A percentile compares a stretch with the other conserved stretches of the same genome.
Conservation (phyloP, 2,888 invertebrate species). For the Copidosoma aretas region DNA sequence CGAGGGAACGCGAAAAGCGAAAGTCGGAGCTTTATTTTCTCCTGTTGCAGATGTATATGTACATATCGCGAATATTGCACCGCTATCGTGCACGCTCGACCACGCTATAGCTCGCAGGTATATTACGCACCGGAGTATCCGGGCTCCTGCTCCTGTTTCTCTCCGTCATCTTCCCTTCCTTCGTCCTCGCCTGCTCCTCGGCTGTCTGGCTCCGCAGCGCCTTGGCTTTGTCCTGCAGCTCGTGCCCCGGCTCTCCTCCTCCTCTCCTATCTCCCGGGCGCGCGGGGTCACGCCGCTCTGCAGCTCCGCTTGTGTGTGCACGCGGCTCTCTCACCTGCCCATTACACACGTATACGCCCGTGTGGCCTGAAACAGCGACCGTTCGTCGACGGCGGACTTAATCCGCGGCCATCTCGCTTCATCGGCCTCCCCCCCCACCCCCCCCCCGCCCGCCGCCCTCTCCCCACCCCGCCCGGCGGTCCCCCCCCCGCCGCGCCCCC, state of each 20-base stretch:
- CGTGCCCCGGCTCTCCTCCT: constrained; percentile 35
- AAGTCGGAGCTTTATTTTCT: constrained; percentile 54
- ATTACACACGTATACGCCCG: too few relatives aligned
- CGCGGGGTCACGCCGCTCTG: background rate
- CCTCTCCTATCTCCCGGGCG: constrained; percentile 6
- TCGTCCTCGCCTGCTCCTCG: constrained; percentile 51
- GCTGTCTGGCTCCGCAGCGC: background rate
- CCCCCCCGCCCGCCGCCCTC: too few relatives aligned
- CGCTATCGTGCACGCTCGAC: constrained; percentile 47
- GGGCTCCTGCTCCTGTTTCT: constrained; percentile 51
- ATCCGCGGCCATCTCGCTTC: constrained; percentile 41
- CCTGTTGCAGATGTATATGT: too few relatives aligned
- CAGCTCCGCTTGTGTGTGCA: background rate
- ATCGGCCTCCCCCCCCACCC: constrained; percentile 40
- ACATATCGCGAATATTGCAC: too few relatives aligned
- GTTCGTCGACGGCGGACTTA: constrained; percentile 38
- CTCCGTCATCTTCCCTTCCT: constrained; percentile 46
- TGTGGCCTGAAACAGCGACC: background rate
- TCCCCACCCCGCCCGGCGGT: too few relatives aligned
- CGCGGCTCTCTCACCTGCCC: background rate
- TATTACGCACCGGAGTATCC: too few relatives aligned
- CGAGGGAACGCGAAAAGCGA: constrained; percentile 52
- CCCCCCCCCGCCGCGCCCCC: too few relatives aligned
- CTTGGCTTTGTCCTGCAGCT: constrained; percentile 27
- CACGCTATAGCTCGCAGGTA: constrained; percentile 51